A percentile compares a stretch with the other conserved stretches of the same genome.
Conservation (phyloP, 2,888 invertebrate species). For the Lymantria monacha region DNA sequence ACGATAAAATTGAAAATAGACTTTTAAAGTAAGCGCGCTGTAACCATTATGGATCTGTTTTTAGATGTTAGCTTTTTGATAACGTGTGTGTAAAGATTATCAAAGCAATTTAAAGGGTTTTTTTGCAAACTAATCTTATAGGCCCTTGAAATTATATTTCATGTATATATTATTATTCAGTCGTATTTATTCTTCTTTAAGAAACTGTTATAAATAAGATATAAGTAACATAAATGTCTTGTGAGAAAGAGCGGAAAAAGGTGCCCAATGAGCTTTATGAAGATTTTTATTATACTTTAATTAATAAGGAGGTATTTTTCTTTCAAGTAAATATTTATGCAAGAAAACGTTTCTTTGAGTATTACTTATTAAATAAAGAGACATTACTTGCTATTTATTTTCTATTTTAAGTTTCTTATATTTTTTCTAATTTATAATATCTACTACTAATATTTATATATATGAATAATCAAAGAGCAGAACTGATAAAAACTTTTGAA, state of each 20-base stretch:
- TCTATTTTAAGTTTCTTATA: no score
- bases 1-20: constrained; percentile 73
- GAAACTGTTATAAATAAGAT: constrained; percentile 20
- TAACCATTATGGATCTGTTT: constrained; percentile 31
- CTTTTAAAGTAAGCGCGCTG: constrained; percentile 53
- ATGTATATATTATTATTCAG: no score
- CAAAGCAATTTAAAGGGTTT: not conserved
- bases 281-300: constrained; percentile 45
- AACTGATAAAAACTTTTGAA: no score
- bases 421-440: no score
- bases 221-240: constrained; percentile 55
- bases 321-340: constrained; percentile 6
- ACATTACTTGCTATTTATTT: no score
- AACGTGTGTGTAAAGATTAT: constrained; percentile 11
- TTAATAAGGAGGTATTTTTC: constrained; percentile 29
- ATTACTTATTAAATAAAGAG: no score
- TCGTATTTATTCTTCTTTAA: no score
- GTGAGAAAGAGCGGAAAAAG: constrained; percentile 53
- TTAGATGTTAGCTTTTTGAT: constrained; percentile 36
- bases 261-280: constrained; percentile 40
- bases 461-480: no score
- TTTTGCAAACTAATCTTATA: not conserved
- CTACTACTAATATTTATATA: no score
- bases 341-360: constrained; percentile 2
- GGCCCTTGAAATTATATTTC: no score